Conservation (phyloP, 2,113 vertebrate genomes). For the Dipodomys stephensi region DNA sequence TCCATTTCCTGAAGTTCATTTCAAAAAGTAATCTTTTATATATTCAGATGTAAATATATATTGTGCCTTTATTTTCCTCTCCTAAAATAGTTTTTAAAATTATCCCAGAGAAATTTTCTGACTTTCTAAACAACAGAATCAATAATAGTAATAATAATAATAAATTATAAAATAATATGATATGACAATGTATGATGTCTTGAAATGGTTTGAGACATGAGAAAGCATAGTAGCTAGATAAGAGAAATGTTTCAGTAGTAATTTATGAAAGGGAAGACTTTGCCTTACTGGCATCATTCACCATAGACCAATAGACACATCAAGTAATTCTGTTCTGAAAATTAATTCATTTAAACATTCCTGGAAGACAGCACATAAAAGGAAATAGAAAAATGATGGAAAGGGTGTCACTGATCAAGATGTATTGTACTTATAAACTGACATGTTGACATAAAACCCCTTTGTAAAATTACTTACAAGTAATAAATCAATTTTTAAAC, state of each 20-base stretch:
- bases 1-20: no score
- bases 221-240: neutral
- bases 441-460: no score
- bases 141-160: neutral
- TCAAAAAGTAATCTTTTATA: no score
- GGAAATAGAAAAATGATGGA: no score
- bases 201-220: neutral
- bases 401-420: no score
- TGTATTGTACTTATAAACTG: no score
- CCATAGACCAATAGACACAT: neutral
- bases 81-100: neutral
- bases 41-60: no score
- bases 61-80: no score
- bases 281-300: neutral
- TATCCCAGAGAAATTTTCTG: neutral
- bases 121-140: neutral
- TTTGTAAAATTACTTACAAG: no score
- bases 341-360: slow-evolving; percentile 44
- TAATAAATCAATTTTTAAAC: no score
- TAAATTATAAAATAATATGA: neutral
- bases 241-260: neutral
- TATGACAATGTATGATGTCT: neutral
- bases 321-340: slow-evolving; percentile 14
- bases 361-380: neutral
- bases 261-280: neutral